Evolutionary conservation across 2,888 invertebrate species (phyloP).

Genomic region (Apodemia zela): DNA sequence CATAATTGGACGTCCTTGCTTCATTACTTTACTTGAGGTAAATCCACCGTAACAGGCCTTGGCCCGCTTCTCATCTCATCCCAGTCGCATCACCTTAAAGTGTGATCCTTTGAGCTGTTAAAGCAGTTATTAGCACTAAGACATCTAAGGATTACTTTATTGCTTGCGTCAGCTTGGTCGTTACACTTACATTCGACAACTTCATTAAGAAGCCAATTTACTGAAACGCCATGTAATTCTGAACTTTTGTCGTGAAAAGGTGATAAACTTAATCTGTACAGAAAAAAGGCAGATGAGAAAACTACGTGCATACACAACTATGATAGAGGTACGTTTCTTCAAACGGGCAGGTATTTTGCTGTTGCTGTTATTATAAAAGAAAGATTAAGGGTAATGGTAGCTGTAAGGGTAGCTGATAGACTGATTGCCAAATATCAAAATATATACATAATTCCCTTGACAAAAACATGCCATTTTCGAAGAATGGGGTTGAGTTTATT

Average conservation of each 20-base stretch:
- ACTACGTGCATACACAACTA: too few species aligned
- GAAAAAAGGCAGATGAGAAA: background rate
- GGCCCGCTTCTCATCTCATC: constrained; percentile 27
- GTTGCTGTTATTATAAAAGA: too few species aligned
- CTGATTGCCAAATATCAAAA: too few species aligned
- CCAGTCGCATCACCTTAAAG: constrained; percentile 26
- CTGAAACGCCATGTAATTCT: background rate
- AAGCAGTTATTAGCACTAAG: constrained; percentile 28
- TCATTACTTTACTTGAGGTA: constrained; percentile 24
- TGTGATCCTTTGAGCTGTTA: constrained; percentile 31
- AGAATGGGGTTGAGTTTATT: too few species aligned
- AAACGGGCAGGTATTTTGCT: too few species aligned
- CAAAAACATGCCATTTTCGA: too few species aligned
- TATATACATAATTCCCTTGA: too few species aligned
- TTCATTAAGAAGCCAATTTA: background rate
- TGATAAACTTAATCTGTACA: background rate
- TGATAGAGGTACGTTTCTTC: too few species aligned
- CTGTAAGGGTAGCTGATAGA: too few species aligned
- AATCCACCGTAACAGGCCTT: constrained; percentile 27
- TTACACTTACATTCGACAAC: constrained; percentile 1
- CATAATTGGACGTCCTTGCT: constrained; percentile 27
- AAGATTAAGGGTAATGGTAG: too few species aligned
- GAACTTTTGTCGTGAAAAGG: background rate
- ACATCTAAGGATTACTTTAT: constrained; percentile 9
- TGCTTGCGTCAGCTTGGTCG: constrained; percentile 2